A percentile compares a stretch with the other conserved stretches of the same genome.
Conservation (phyloP, 2,797 vertebrate genomes). For the Gymnopithys bicolor region DNA sequence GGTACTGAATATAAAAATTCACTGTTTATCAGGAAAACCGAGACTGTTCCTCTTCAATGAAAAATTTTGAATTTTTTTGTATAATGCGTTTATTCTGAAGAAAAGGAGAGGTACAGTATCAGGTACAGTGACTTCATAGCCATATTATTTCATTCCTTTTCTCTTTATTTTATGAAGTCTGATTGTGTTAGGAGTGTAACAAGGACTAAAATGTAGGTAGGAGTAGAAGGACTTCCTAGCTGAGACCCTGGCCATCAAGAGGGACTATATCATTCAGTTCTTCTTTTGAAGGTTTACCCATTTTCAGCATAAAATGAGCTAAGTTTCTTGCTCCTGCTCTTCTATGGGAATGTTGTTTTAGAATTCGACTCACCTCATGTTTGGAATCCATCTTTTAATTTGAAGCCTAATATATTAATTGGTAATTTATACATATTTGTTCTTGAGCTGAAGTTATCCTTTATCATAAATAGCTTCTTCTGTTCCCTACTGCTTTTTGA, state of each 20-base stretch:
- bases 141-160: not conserved
- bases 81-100: not conserved
- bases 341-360: not conserved
- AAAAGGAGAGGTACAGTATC: not conserved
- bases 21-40: not conserved
- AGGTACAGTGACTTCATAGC: not conserved
- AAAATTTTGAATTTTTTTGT: not conserved
- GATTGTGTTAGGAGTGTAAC: not conserved
- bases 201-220: not conserved
- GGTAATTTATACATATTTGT: constrained; percentile 34
- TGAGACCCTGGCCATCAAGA: not conserved
- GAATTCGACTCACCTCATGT: not conserved
- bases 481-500: constrained; percentile 29
- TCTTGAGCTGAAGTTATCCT: not conserved
- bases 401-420: constrained; percentile 12
- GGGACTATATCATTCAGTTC: not conserved
- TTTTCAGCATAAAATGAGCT: not conserved
- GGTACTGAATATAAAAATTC: not conserved
- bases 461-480: constrained; percentile 5
- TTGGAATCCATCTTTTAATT: constrained; percentile 34
- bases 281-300: not conserved
- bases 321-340: not conserved
- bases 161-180: not conserved
- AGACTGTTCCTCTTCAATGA: not conserved
- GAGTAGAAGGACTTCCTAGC: not conserved